Base-by-base conservation (phyloP, 2,113 vertebrate species). In the Mandrillus leucophaeus region DNA sequence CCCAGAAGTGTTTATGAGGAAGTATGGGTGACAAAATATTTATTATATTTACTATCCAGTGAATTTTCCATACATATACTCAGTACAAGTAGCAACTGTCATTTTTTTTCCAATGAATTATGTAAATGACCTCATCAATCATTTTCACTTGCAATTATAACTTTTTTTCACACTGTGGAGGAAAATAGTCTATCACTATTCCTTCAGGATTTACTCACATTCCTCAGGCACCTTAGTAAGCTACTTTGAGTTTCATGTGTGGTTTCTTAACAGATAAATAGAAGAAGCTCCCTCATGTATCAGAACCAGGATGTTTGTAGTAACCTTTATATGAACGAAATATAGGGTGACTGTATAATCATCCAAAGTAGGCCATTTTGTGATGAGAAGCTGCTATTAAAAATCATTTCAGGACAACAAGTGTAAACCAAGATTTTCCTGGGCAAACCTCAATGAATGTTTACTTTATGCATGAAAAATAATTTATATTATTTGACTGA, bases 231-330 rank as follows among this genome's bases (percentile, higher is more conserved):
- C 13, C 22, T 66, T 52, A 75, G 66, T 90, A 85, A 90, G 45
- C 30, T 90, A 17, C 10, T 72, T 27, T 79, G 38, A 50, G n/a
- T 82, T 94, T 66, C 38, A 64, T 48, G 45, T 57, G 13, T 27
- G 38, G 9, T 78, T 20, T 57, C 52, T 59, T n/a, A 88, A 57
- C 30, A 94, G 88, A 79, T 94, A 88, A 73, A 94, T 94, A 81
- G 35, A 76, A 90, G 38, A 45, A 17, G 14, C n/a, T 91, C 52
- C 22, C 6, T 23, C 0, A 13, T 5, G 9, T 93, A 57, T 95
- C 81, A 97, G 88, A 97, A 91, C 25, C 32, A 91, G 92, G 84
- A 20, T 27, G 78, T n/a, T 83, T 52, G 38, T 1, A 73, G 66
- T 75, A 40, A 55, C 38, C 27, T 91, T 94, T 86, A 35, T 45